These are phyloP conservation scores for Leistus spinibarbis DNA, from an alignment of 2,888 invertebrate species.

Conservation along the genomic window DNA sequence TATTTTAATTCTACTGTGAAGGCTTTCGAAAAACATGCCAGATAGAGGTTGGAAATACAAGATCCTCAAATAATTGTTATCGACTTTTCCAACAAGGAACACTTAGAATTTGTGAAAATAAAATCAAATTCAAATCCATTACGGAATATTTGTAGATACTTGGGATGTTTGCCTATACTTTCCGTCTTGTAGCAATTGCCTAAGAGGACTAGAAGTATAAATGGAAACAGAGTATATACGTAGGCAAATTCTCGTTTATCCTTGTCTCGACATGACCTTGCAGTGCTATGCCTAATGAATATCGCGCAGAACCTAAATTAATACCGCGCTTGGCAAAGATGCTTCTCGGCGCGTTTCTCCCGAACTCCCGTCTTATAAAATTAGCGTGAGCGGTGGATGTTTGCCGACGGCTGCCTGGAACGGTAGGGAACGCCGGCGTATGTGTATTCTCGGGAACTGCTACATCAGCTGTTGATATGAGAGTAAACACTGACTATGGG, in stretches of 20 bases:
- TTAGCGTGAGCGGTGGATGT: slow-evolving; percentile 27
- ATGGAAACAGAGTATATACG: too few species aligned
- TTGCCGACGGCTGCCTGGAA: slow-evolving; percentile 16
- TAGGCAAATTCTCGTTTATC: too few species aligned
- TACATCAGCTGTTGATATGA: slow-evolving; percentile 51
- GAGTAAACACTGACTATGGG: slow-evolving; percentile 49
- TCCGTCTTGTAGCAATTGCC: not conserved
- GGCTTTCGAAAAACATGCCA: too few species aligned
- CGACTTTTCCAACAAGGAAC: not conserved
- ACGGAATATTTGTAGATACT: not conserved
- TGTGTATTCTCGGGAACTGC: slow-evolving; percentile 30
- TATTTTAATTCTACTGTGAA: too few species aligned
- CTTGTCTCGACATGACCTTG: slow-evolving; percentile 30
- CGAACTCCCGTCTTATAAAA: slow-evolving; percentile 31
- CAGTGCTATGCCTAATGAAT: slow-evolving; percentile 33
- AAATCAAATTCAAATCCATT: not conserved
- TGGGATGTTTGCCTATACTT: not conserved
- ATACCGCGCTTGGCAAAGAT: slow-evolving; percentile 23
- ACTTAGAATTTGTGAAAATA: not conserved
- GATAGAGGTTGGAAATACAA: too few species aligned
- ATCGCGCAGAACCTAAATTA: slow-evolving; percentile 35
- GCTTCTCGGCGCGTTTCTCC: not conserved
- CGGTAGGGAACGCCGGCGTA: slow-evolving; percentile 6
- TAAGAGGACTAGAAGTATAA: not conserved
- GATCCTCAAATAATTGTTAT: too few species aligned